phyloP scores from a whole-genome alignment of 35 echinoderm and acorn worm genomes.

The Amphiura filiformis region DNA sequence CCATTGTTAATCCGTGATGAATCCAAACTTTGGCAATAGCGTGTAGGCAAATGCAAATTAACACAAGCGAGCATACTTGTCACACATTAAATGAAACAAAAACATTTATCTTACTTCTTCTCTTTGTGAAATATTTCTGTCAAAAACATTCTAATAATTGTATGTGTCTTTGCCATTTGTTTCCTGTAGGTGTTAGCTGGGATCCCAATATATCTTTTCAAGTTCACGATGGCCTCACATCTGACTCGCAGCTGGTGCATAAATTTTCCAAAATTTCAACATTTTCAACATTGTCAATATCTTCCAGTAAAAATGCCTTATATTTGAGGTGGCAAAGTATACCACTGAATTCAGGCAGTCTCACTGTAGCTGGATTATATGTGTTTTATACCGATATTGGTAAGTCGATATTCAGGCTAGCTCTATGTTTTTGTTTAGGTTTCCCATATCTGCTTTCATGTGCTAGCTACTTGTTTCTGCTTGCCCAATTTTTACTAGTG shows the following conservation, averaged over 20 bases:
- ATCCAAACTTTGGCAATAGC: too few species aligned
- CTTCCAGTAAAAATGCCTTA: constrained; percentile 8
- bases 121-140: too few species aligned
- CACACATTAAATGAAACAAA: background rate
- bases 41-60: too few species aligned
- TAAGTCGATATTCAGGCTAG: too few species aligned
- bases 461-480: too few species aligned
- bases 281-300: background rate
- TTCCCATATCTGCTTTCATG: too few species aligned
- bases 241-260: background rate
- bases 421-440: too few species aligned
- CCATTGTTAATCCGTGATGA: too few species aligned
- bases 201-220: background rate
- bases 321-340: background rate
- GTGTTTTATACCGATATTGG: constrained; percentile 10
- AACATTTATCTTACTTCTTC: background rate
- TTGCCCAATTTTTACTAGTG: too few species aligned
- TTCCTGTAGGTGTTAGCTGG: background rate
- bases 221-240: constrained; percentile 29
- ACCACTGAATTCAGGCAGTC: background rate
- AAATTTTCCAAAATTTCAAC: background rate
- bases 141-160: too few species aligned
- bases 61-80: too few species aligned
- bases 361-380: constrained; percentile 17
- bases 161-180: too few species aligned